Base-by-base conservation (phyloP, 2,888 invertebrate species). In the Aporophyla nigra region DNA sequence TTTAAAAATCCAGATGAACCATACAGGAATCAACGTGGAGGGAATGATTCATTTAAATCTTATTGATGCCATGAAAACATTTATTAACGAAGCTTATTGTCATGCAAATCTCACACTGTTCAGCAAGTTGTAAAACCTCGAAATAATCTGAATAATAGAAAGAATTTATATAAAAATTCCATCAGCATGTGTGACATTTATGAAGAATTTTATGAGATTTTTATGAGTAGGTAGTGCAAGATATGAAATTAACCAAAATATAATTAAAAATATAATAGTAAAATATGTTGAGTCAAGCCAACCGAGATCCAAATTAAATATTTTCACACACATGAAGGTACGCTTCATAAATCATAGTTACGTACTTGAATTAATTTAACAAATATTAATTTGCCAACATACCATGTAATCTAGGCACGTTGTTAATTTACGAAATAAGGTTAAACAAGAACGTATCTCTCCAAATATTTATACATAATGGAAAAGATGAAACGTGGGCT, bases 401-500 rank as follows among this genome's bases (percentile, higher is more conserved):
- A 65, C 85, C 85, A 80, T 89, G 87, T 89, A 90, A 91, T 90
- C 87, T 89, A 89, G 79, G 70, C 71, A 76, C 89, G 90, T 88
- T 91, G 91, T 92, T 93, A 93, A 93, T 92, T 92, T 92, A 89
- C 87, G 88, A 89, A 92, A 93, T 92, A 90, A 92, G 90, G 91
- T 93, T 92, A 92, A 91, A 92, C 90, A 90, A 88, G 90, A 87
- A 84, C 87, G 88, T 88, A 90, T 90, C 90, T 89, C 88, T 88
- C 90, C 90, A 92, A 93, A 93, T 94, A 93, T 93, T 93, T 92
- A 93, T 93, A 91, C 87, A 87, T 91, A 93, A 93, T 93, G 92
- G 91, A 92, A 92, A 93, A 93, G 93, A 93, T 95, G 93, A 94
- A 94, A 93, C 92, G 93, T 92, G 91, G 91, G 91, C 92, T 91